Evolutionary conservation across 2,113 vertebrate species (phyloP), one percentile per base, ranked within the genome.

Genomic region (Reinhardtius hippoglossoides): DNA sequence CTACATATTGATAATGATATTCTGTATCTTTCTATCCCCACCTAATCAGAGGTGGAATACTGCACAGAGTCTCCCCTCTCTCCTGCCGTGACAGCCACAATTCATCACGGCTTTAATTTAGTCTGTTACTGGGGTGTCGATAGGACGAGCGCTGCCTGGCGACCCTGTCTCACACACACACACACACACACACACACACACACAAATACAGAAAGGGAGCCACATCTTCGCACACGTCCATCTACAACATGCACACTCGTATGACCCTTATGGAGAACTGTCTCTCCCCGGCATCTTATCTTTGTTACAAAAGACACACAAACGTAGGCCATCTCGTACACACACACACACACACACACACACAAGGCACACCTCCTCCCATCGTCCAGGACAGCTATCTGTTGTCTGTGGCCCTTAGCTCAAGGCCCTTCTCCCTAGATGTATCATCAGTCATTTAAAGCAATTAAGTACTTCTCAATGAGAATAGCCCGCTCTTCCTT

Each of bases 401-500:
- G 84, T 91, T 90, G 86, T 91, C 71, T 86, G 86, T 87, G 88
- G 87, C 83, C 85, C 83, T 79, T 88, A 78, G 91, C 94, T 95
- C 83, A 87, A 93, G 93, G 93, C 92, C 89, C 84, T 86, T 90
- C 83, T 89, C 76, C 74, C 71, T 40, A 82, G 66, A 91, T 92
- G 87, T 90, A 92, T 92, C 95, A 94, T 94, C 94, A 94, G 93
- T 95, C 94, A 94, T 94, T 93, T 93, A 89, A 94, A 92, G 88
- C 94, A 95, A 95, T 95, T 94, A 95, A 95, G 88, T 89, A 92
- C 86, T 94, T 91, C 91, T 92, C 92, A 94, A 91, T 93, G 91
- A 92, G 89, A 93, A 93, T 87, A 91, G 85, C 77, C 80, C 26
- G 63, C 82, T 87, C 88, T 91, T 91, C 91, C 89, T 91, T 93